Percentiles rank a stretch among this genome's conserved stretches.
phyloP scores from a whole-genome alignment of 2,113 vertebrate genomes.

The Riparia riparia region DNA sequence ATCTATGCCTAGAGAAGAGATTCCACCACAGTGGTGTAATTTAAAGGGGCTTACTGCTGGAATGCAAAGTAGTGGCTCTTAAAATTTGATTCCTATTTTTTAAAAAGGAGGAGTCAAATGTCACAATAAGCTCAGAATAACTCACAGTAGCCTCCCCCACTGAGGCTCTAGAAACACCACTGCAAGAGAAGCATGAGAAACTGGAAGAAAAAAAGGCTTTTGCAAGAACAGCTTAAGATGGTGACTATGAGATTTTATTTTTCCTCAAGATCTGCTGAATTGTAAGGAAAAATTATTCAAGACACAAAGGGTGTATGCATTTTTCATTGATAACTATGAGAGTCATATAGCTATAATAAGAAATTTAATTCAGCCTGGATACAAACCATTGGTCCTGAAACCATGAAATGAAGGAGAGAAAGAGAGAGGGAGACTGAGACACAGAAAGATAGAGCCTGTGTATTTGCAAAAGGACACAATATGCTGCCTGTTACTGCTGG shows the following conservation, averaged over 20 bases:
- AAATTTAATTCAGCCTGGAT: neutral
- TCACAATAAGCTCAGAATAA: neutral
- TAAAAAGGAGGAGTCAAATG: neutral
- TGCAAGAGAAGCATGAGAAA: neutral
- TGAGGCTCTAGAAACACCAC: neutral
- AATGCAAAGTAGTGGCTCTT: neutral
- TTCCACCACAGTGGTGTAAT: neutral
- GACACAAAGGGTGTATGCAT: no score
- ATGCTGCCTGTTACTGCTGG: neutral
- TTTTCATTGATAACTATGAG: neutral
- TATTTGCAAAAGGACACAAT: neutral
- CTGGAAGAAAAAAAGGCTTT: neutral
- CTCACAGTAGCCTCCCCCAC: neutral
- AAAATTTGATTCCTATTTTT: neutral
- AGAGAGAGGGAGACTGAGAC: neutral
- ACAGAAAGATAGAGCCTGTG: neutral
- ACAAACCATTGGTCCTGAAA: neutral
- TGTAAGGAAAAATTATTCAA: neutral
- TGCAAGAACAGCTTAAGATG: neutral
- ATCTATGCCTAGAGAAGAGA: neutral
- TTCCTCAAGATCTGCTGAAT: neutral
- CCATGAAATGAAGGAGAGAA: neutral
- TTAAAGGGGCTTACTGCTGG: neutral
- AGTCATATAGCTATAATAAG: neutral
- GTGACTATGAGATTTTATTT: neutral